Evolutionary conservation across 64 coral and sea anemone species (phyloP), one percentile per base, ranked within the genome.

Genomic region (Exaiptasia diaphana): DNA sequence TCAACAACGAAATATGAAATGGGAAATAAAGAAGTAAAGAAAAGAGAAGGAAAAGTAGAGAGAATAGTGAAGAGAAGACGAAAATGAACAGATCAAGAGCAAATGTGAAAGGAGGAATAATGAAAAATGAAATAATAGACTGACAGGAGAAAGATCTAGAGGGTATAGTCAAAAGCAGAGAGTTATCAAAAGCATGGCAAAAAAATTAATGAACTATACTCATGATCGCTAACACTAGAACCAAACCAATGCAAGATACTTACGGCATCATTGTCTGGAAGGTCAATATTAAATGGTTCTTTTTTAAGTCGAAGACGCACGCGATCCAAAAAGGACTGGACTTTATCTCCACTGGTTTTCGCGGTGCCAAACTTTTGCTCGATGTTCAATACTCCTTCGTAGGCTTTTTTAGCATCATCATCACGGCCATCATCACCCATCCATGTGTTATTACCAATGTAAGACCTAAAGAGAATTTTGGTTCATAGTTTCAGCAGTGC

Each of bases 361-460:
- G 74, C 81, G 9, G 90, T 92, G 20, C 88, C 88, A 33, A 90
- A 90, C 52, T 90, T 90, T 48, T 90, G 88, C 20, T 90, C 88
- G 21, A 92, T 92, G 58, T 92, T 92, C 14, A 92, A 53, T 1
- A 92, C 90, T 67, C 90, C 90, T 29, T 92, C 90, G n/a, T 85
- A 93, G 59, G 84, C 85, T 48, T 75, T 77, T 71, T 88, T 88
- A 11, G 90, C 90, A 48, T 93, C 83, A 45, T 87, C 49, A 29
- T 93, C 83, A 30, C 90, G 69, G 7, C 84, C 84, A 42, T 93
- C 90, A 28, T 88, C 88, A 50, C 85, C 78, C 90, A 93, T 93
- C 90, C 90, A 93, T 31, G 90, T 93, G 49, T 93, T 93, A 40
- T 93, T 93, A 26, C 90, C 90, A 22, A 93, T 93, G 30, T 93